Percentiles rank a stretch among this genome's conserved stretches.
These are phyloP conservation scores for Thinocorus orbignyianus DNA, from an alignment of 2,113 vertebrate species.

Conservation along the genomic window DNA sequence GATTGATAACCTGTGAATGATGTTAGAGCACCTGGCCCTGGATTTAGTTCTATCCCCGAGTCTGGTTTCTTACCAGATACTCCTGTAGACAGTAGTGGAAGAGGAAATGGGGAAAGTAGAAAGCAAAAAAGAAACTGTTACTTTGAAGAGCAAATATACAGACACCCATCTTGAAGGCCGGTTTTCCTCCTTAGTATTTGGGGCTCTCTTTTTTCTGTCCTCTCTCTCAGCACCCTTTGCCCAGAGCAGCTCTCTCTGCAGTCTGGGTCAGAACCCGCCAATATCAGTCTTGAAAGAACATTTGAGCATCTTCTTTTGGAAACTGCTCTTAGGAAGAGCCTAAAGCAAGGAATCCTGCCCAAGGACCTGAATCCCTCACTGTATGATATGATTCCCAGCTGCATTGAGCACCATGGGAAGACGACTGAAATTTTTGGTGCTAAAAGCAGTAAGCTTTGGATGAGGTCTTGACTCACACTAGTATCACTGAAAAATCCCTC, in stretches of 20 bases:
- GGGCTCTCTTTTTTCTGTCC: neutral
- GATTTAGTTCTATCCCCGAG: neutral
- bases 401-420: neutral
- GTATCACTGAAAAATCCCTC: neutral
- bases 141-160: no score
- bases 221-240: neutral
- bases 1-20: neutral
- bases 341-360: neutral
- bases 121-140: neutral
- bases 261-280: neutral
- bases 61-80: neutral
- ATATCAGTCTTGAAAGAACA: neutral
- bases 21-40: neutral
- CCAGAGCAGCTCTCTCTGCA: neutral
- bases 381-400: accelerated
- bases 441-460: neutral
- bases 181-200: neutral
- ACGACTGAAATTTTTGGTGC: neutral
- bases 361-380: neutral
- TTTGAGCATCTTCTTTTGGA: neutral
- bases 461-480: neutral
- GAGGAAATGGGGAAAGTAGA: neutral
- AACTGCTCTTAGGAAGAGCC: neutral
- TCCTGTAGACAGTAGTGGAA: neutral
- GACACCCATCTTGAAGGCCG: no score